Base-by-base conservation (phyloP, 1,140 invertebrate genomes). In the Pogonognathellus flavescens region DNA sequence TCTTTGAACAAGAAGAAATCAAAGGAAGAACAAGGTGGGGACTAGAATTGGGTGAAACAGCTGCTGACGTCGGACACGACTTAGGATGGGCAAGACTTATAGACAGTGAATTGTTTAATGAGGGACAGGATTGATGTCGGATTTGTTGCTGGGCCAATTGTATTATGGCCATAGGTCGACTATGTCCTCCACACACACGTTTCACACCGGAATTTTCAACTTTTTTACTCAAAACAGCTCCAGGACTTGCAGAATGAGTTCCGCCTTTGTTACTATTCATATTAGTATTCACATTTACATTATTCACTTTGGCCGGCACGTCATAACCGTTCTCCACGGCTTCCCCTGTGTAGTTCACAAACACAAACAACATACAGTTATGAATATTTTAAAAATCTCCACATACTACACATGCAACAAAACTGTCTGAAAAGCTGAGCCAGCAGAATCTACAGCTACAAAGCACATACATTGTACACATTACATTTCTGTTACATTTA, bases 61-160 rank as follows among this genome's bases (percentile, higher is more conserved):
- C 84, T 22, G 86, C 70, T 31, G 88, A 88, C 1, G 60, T 82
- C 50, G 88, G 88, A 84, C 88, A 88, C 5, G 88, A 88, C 18
- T 87, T 87, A 22, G 88, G 88, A 49, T 84, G 60, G 10, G 76
- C 80, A 10, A 86, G 76, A 20, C 22, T 66, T 31, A 86, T 60
- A 4, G 70, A 25, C 31, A 59, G 57, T 18, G 86, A 70, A 18
- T 83, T 86, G 52, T 83, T 22, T 8, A 88, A 80, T 18, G 88
- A 82, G 20, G 88, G 88, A 83, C 88, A 88, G n/a, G 88, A 88
- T 50, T 87, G 86, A 72, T 88, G 88, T 8, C 86, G 86, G 62
- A 86, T 82, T 80, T 88, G 85, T n/a, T 85, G 83, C 18, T 86
- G 80, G 53, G 50, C 50, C 55, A 81, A 55, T 81, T 81, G 80